Percentiles rank a stretch among this genome's conserved stretches.
Evolutionary conservation across 2,888 invertebrate genomes (phyloP).

Genomic region (Rotaria socialis): DNA sequence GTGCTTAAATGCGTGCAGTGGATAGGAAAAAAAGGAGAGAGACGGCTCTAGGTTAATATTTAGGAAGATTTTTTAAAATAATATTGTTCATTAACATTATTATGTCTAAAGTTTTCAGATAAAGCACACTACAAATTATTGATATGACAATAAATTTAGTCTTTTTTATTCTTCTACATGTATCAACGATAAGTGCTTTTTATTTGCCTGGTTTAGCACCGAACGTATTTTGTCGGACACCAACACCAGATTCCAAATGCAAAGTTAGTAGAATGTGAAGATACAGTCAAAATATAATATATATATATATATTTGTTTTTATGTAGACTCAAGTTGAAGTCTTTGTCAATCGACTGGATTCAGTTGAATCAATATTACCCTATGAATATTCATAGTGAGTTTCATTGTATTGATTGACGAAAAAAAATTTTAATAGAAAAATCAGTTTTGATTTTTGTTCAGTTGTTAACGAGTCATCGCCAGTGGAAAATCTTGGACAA

Average conservation of each 20-base stretch:
- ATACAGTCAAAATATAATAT: conserved; percentile 61
- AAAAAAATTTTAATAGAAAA: conserved; percentile 43
- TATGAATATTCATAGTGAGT: conserved; percentile 86
- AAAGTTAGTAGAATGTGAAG: conserved; percentile 63
- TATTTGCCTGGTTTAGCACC: conserved; percentile 95
- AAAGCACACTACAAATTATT: neutral
- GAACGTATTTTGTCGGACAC: conserved; percentile 84
- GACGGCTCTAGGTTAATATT: too few species aligned
- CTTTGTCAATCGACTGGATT: conserved; percentile 90
- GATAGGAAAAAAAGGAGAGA: neutral
- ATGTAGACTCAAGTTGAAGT: conserved; percentile 81
- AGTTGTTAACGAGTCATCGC: conserved; percentile 64
- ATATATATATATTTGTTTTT: conserved; percentile 42
- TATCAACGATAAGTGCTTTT: conserved; percentile 63
- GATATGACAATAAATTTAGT: too few species aligned
- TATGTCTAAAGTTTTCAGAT: neutral
- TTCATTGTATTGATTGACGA: neutral
- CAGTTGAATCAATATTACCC: conserved; percentile 94
- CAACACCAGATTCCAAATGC: conserved; percentile 63
- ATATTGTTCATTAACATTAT: too few species aligned
- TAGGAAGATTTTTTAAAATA: too few species aligned
- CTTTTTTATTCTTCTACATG: neutral
- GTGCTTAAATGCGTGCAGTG: neutral
- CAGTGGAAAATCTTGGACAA: conserved; percentile 91
- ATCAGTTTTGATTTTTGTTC: conserved; percentile 85